Conservation (phyloP, 2,888 invertebrate genomes). For the Amphipoea oculea region DNA sequence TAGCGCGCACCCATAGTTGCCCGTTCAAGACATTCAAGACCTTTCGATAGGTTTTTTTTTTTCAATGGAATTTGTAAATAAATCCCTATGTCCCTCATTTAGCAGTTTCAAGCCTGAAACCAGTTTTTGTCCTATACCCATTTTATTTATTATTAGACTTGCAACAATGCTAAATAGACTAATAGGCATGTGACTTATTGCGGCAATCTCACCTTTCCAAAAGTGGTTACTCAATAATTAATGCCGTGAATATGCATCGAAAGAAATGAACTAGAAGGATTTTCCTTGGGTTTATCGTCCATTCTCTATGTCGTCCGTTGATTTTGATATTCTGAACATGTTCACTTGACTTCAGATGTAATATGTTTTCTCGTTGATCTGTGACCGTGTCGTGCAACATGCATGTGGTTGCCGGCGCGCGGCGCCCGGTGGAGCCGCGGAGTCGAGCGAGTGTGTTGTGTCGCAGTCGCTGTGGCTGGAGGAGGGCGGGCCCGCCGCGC, state of each 20-base stretch:
- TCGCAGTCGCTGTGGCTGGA: conserved; percentile 92
- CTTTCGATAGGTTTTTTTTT: no score
- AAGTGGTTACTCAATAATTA: not conserved
- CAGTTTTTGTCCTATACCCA: not conserved
- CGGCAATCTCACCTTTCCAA: not conserved
- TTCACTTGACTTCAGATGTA: not conserved
- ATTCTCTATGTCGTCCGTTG: no score
- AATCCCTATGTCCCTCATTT: no score
- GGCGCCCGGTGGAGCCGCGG: not conserved
- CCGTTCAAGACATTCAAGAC: no score
- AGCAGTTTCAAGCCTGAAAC: not conserved
- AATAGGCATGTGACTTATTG: not conserved
- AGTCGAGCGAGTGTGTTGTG: conserved; percentile 11
- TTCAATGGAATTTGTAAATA: no score
- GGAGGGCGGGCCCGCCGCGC: conserved; percentile 77
- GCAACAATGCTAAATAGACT: not conserved
- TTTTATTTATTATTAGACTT: not conserved
- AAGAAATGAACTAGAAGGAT: not conserved
- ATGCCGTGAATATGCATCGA: not conserved
- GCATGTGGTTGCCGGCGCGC: not conserved
- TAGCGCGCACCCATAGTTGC: no score
- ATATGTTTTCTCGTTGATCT: not conserved
- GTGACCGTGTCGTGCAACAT: not conserved
- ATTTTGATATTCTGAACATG: not conserved
- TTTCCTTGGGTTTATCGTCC: not conserved